Evolutionary conservation across 2,113 vertebrate species (phyloP), one percentile per base, ranked within the genome.

Genomic region (Tenebrosternarchus preto): DNA sequence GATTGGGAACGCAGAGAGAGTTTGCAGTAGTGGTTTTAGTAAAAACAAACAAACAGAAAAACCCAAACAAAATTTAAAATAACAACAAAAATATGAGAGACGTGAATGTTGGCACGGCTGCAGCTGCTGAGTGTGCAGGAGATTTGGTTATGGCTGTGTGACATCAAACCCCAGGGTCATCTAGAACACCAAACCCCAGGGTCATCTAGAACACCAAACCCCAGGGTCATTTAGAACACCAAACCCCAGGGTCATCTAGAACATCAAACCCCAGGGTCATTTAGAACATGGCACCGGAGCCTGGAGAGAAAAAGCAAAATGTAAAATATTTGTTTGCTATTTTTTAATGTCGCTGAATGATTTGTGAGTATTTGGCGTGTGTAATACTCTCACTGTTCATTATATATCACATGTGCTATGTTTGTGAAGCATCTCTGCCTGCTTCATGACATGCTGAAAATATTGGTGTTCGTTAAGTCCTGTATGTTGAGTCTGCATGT

Each of bases 81-180:
- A 19, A 33, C 22, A 22, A 66, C 27, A 77, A 83, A 60, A 31
- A 72, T 59, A 64, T 2, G 15, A 68, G 25, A 78, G 33, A 82
- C 75, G 4, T 31, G 85, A 89, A 87, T 76, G 76, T 86, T 89
- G 92, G 91, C 91, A 88, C 89, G 57, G 59, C 76, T 77, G 80
- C 66, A 70, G 90, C 43, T 50, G 88, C 88, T 50, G 81, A 83
- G 89, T 85, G 83, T 76, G 80, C 77, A 76, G 77, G 87, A 90
- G 91, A 92, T 94, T 93, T 93, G 93, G 92, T 93, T 93, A 89
- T 92, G 92, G 90, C 92, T 92, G 91, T 90, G 84, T 85, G 87
- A 89, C 78, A 80, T 82, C 80, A 81, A 61, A 73, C 81, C 43
- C 43, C 43, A 15, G 43, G 43, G 43, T 50, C 43, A 50, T 3